A percentile compares a stretch with the other conserved stretches of the same genome.
Evolutionary conservation across 1,140 invertebrate species (phyloP).

Genomic region (Drosophila paulistorum): DNA sequence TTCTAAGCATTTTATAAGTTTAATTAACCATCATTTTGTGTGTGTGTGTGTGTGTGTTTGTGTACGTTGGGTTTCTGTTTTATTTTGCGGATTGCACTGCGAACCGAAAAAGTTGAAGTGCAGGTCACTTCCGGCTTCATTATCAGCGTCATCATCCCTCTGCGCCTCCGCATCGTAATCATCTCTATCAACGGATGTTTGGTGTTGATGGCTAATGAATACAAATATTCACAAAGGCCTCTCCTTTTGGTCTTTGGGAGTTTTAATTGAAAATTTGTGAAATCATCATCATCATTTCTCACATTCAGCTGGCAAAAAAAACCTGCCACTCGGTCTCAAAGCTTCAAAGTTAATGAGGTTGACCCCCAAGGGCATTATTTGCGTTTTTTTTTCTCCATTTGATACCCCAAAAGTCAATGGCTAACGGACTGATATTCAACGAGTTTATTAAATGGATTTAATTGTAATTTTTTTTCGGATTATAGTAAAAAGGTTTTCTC

Average conservation of each 20-base stretch:
- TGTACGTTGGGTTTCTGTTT: conserved; percentile 21
- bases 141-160: not conserved
- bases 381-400: conserved; percentile 23
- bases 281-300: conserved; percentile 27
- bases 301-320: conserved; percentile 23
- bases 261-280: conserved; percentile 70
- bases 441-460: conserved; percentile 78
- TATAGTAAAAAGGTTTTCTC: conserved; percentile 9
- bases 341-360: conserved; percentile 43
- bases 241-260: conserved; percentile 14
- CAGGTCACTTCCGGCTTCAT: conserved; percentile 64
- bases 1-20: conserved; percentile 71
- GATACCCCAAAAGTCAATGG: not conserved
- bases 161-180: conserved; percentile 24
- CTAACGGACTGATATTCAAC: conserved; percentile 50
- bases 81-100: conserved; percentile 23
- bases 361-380: conserved; percentile 62
- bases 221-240: conserved; percentile 55
- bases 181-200: conserved; percentile 25
- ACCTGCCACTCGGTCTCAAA: conserved; percentile 54
- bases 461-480: conserved; percentile 52
- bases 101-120: conserved; percentile 53
- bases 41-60: not conserved
- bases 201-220: conserved; percentile 62
- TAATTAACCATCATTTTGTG: conserved; percentile 65